phyloP scores from a whole-genome alignment of 2,113 vertebrate genomes.

The Gallinago jamesoni region DNA sequence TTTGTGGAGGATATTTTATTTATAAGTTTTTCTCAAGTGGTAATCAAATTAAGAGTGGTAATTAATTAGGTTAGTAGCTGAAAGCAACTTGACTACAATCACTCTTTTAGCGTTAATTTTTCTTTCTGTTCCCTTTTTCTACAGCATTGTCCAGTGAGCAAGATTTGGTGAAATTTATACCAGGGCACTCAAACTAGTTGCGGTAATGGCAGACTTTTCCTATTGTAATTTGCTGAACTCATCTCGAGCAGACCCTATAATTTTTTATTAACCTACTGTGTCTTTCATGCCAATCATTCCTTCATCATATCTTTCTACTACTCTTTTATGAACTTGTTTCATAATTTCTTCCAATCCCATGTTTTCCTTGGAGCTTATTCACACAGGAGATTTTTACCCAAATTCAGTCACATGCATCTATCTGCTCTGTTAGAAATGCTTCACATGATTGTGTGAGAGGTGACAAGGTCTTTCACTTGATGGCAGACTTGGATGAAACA shows the following conservation, averaged over 20 bases:
- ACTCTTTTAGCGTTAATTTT: not conserved
- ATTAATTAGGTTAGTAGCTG: constrained; percentile 7
- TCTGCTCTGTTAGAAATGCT: not conserved
- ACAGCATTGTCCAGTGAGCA: not conserved
- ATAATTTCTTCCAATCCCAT: not conserved
- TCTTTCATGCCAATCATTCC: not conserved
- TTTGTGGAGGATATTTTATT: constrained; percentile 15
- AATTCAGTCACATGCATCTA: not conserved
- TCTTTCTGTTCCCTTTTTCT: not conserved
- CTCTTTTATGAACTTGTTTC: not conserved
- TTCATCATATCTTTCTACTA: not conserved
- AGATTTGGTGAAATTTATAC: not conserved
- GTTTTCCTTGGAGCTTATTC: not conserved
- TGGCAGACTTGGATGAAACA: not conserved
- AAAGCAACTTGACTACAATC: not conserved
- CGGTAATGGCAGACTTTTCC: not conserved
- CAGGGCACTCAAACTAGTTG: not conserved
- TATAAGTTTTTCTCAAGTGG: not conserved
- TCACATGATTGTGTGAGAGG: not conserved
- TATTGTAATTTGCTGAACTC: not conserved
- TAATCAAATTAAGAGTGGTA: not conserved
- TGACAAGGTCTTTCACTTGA: not conserved
- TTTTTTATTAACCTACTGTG: not conserved
- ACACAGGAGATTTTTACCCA: not conserved
- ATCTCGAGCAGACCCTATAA: not conserved